Evolutionary conservation across 2,888 invertebrate genomes (phyloP).

Genomic region (Leptopilina syphax): DNA sequence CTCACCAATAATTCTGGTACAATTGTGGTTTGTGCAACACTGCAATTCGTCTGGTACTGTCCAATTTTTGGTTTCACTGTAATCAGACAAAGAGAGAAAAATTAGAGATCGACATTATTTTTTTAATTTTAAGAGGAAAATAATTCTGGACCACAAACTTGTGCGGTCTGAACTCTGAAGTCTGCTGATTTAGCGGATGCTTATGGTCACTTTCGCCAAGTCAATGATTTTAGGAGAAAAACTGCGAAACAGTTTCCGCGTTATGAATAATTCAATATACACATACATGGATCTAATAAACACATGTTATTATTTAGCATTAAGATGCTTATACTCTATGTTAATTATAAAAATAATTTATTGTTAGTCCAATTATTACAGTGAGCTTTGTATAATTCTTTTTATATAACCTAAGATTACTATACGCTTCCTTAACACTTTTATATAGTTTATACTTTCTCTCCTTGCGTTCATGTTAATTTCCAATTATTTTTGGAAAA

Average conservation of each 20-base stretch:
- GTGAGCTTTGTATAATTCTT: constrained; percentile 24
- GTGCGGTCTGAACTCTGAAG: not conserved
- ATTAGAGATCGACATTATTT: not conserved
- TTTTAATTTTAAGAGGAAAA: not conserved
- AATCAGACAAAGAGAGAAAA: constrained; percentile 53
- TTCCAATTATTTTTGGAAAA: constrained; percentile 1
- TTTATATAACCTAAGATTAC: constrained; percentile 28
- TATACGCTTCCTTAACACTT: constrained; percentile 33
- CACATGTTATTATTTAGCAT: constrained; percentile 22
- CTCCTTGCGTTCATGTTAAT: not conserved
- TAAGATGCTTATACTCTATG: constrained; percentile 11
- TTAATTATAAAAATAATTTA: constrained; percentile 31
- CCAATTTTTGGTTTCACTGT: constrained; percentile 67
- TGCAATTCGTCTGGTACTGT: constrained; percentile 62
- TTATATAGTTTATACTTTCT: constrained; percentile 23
- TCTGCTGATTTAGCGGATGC: constrained; percentile 20
- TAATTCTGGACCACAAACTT: constrained; percentile 8
- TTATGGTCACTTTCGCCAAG: constrained; percentile 1
- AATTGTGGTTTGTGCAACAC: constrained; percentile 64
- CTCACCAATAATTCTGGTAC: constrained; percentile 69
- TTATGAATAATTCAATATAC: constrained; percentile 7
- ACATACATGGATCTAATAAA: constrained; percentile 23
- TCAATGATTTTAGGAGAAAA: constrained; percentile 17
- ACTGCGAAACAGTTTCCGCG: constrained; percentile 28
- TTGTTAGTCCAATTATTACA: constrained; percentile 35